These are phyloP conservation scores for Phrynocephalus vlangalii DNA, from an alignment of 2,797 vertebrate genomes.

Conservation along the genomic window DNA sequence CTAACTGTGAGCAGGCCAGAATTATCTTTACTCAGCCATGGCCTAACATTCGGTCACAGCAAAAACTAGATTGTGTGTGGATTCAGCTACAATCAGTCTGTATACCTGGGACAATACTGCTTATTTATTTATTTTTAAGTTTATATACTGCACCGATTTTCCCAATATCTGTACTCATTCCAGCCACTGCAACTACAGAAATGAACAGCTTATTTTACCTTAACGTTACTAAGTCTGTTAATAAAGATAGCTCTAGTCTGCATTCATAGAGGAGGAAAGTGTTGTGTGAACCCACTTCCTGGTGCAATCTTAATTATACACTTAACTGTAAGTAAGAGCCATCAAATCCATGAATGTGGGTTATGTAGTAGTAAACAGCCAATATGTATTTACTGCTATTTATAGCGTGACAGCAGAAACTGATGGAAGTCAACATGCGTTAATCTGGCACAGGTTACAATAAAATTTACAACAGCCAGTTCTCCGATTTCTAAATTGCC, in stretches of 20 bases:
- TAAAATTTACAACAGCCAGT: not conserved
- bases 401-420: not conserved
- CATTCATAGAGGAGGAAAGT: not conserved
- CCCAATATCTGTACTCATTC: too few species aligned
- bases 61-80: too few species aligned
- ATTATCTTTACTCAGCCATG: not conserved
- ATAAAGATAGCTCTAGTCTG: not conserved
- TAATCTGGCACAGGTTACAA: slow-evolving; percentile 9
- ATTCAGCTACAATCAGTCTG: too few species aligned
- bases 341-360: not conserved
- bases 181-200: too few species aligned
- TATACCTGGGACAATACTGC: too few species aligned
- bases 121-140: too few species aligned
- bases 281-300: not conserved
- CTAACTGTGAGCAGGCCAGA: not conserved
- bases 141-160: too few species aligned
- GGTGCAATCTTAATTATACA: not conserved
- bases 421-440: not conserved
- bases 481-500: not conserved
- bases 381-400: too few species aligned
- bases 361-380: too few species aligned
- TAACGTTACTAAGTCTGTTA: too few species aligned
- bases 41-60: not conserved
- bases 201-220: too few species aligned
- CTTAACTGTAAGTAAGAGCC: not conserved